Base-by-base conservation (phyloP, 1,140 invertebrate genomes). In the Pseudomyrmex dendroicus region DNA sequence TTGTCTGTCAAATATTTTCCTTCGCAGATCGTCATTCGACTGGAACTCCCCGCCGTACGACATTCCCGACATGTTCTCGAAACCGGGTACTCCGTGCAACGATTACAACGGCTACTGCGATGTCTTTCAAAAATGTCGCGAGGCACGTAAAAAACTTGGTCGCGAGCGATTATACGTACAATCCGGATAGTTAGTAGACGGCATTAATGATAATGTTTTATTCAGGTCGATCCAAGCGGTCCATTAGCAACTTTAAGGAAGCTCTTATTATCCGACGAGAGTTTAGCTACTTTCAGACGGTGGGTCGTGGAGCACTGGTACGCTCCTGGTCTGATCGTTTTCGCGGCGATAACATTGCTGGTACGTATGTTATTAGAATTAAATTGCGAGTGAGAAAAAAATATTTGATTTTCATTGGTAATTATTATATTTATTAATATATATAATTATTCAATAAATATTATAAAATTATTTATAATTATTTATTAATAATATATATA, bases 61-160 rank as follows among this genome's bases (percentile, higher is more conserved):
- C 93, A 97, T 99, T 86, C 98, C 98, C 0, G 97, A 98, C 90
- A 97, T 98, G 96, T 98, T 96, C 94, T 97, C 97, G n/a, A 99
- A 98, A 91, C 98, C 98, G 0, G 97, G 98, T 63, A 98, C 98
- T 44, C 99, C 99, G 0, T 99, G 99, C 93, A 99, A 99, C 93
- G 98, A 99, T 93, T 99, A 99, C 94, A 98, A 98, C 91, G 99
- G 99, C 86, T 99, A 99, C 94, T 99, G 99, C 95, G 99, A 99
- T 95, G 98, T 99, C 56, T 99, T 99, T 94, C 98, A 99, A 95
- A 98, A 98, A 91, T 99, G 99, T 93, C 96, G 99, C 86, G 86
- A 88, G 83, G 84, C 78, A 72, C 22, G 57, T 35, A 8, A 35
- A 35, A 35, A 72, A 66, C 20, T 83, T 73, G 52, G 12, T 35